Base-by-base conservation (phyloP, 1,140 invertebrate species). In the Acromyrmex heyeri region DNA sequence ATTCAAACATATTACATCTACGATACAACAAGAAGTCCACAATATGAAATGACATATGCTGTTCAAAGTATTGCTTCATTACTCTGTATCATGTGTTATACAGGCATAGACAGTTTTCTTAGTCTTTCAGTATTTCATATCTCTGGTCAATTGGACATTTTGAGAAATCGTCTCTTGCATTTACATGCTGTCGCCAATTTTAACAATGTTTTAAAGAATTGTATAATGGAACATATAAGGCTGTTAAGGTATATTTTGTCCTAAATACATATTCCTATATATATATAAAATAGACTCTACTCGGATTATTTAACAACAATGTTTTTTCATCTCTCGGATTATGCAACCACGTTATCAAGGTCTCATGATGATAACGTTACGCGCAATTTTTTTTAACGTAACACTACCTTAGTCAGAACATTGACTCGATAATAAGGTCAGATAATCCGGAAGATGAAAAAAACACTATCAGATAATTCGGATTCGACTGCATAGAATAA, bases 41-140 rank as follows among this genome's bases (percentile, higher is more conserved):
- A 87, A 48, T 75, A 65, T 16, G 85, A 88, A 27, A n/a, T 87
- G 53, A 59, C 50, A 10, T 88, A 38, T 16, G 3, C 1, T 50
- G 0, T 18, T 21, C 85, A 87, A 81, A 0, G 16, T 1, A 65
- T 59, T 21, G 4, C 38, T 0, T 7, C 76, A 1, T 4, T 88
- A 0, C 4, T 62, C 0, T 5, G 6, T 1, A 1, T 7, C n/a
- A 24, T 65, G 0, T 10, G 24, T 65, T 88, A 88, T 27, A 12
- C 53, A 2, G 27, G 65, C 4, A 3, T 88, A 4, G 85, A 86
- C 12, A 72, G 16, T 34, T 73, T 88, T 12, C 69, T 86, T 44
- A 57, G 75, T 10, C 7, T 79, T 1, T 10, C 55, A 2, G 7
- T 87, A 18, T 44, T 87, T 12, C 73, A 78, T 53, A 86, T 87